These are phyloP conservation scores for Protosalanx chinensis DNA, from an alignment of 2,797 vertebrate species.

Conservation along the genomic window DNA sequence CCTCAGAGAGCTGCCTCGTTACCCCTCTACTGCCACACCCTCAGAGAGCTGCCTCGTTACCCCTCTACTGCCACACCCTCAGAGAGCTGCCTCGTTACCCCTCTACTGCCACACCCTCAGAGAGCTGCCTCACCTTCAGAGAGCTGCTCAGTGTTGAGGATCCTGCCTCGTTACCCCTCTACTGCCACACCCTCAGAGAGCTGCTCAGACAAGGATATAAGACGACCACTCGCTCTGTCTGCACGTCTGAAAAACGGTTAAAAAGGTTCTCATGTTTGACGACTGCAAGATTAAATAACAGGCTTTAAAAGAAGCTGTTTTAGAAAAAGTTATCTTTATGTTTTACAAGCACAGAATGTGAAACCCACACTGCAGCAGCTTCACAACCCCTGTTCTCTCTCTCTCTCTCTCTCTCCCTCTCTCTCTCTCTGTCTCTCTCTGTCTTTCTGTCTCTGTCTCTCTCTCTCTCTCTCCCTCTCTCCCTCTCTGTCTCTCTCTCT, in stretches of 20 bases:
- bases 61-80: too few relatives aligned
- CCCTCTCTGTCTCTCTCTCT: slow-evolving; percentile 31
- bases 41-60: too few relatives aligned
- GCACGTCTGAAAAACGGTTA: slow-evolving; percentile 14
- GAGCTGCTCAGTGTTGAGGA: too few relatives aligned
- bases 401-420: slow-evolving; percentile 11
- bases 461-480: slow-evolving; percentile 24
- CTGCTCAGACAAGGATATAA: neutral
- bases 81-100: too few relatives aligned
- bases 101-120: too few relatives aligned
- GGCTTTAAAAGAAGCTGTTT: slow-evolving; percentile 41
- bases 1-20: too few relatives aligned
- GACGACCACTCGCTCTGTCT: neutral
- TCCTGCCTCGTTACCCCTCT: too few relatives aligned
- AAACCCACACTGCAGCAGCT: slow-evolving; percentile 39
- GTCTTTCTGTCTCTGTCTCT: neutral
- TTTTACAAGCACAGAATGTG: slow-evolving; percentile 52
- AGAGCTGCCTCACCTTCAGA: too few relatives aligned
- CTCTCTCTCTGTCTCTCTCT: neutral
- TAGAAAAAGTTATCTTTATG: slow-evolving; percentile 61
- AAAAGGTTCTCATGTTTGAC: slow-evolving; percentile 36
- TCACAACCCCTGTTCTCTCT: slow-evolving; percentile 7
- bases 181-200: too few relatives aligned
- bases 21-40: too few relatives aligned
- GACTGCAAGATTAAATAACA: slow-evolving; percentile 54